Conservation (phyloP, 1,140 invertebrate species). For the Plectrocnemia conspersa region DNA sequence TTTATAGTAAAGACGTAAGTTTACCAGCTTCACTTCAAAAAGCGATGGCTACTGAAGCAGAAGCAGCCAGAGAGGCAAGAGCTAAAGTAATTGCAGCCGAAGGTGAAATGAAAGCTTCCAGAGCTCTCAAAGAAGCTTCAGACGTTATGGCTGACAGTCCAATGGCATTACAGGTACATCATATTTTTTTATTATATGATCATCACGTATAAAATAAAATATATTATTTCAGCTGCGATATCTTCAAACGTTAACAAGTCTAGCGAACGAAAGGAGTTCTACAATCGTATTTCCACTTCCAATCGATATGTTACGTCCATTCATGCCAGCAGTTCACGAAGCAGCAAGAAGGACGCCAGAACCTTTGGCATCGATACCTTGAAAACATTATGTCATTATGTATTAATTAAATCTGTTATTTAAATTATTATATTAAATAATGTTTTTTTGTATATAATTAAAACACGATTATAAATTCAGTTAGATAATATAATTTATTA, state of each 20-base stretch:
- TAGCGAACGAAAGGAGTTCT: conserved; percentile 96
- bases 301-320: conserved; percentile 81
- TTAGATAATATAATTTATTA: too few relatives aligned
- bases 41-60: conserved; percentile 84
- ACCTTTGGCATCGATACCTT: too few relatives aligned
- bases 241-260: conserved; percentile 83
- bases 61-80: conserved; percentile 63
- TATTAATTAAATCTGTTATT: too few relatives aligned
- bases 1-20: conserved; percentile 77
- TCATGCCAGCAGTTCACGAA: conserved; percentile 37
- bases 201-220: too few relatives aligned
- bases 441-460: too few relatives aligned
- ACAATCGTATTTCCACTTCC: conserved; percentile 96
- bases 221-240: conserved; percentile 41
- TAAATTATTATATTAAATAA: too few relatives aligned
- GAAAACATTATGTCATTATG: too few relatives aligned
- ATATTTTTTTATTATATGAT: not conserved
- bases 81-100: conserved; percentile 78
- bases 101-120: conserved; percentile 85
- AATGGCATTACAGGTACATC: conserved; percentile 75
- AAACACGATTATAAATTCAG: too few relatives aligned
- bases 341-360: not conserved
- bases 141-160: conserved; percentile 87
- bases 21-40: conserved; percentile 77
- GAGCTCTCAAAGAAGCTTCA: conserved; percentile 87